Percentiles rank a stretch among this genome's conserved stretches.
Conservation (phyloP, 2,888 invertebrate species). For the Morinoia aosen region DNA sequence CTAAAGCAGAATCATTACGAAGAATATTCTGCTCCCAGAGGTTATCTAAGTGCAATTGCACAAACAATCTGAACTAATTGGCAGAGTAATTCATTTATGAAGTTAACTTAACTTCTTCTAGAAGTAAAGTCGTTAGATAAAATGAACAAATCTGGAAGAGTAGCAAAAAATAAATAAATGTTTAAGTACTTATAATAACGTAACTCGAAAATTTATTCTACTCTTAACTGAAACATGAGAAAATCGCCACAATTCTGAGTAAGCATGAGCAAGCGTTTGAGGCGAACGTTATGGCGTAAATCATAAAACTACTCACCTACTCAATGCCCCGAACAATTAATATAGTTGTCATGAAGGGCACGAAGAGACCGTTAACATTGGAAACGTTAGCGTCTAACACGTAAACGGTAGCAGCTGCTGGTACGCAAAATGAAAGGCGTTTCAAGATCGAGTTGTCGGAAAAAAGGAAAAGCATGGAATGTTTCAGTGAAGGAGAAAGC, state of each 20-base stretch:
- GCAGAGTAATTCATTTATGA: background rate
- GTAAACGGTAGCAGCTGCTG: background rate
- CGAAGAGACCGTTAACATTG: background rate
- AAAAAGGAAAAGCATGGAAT: background rate
- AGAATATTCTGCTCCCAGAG: background rate
- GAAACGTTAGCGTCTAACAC: background rate
- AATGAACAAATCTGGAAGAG: background rate
- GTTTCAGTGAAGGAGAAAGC: background rate
- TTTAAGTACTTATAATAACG: background rate
- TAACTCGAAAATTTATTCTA: background rate
- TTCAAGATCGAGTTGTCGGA: background rate
- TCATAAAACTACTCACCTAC: background rate
- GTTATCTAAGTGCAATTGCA: background rate
- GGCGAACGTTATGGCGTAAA: background rate
- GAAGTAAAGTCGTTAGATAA: background rate
- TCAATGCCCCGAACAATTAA: background rate
- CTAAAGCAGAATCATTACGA: background rate
- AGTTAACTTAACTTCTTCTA: background rate
- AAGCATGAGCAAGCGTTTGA: background rate
- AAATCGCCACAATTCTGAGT: background rate
- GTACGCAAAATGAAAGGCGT: background rate
- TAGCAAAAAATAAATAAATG: background rate
- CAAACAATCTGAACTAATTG: background rate
- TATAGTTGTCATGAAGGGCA: background rate
- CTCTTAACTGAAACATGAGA: background rate